phyloP scores from a whole-genome alignment of 2,888 invertebrate genomes.

The Abrostola triplasia region DNA sequence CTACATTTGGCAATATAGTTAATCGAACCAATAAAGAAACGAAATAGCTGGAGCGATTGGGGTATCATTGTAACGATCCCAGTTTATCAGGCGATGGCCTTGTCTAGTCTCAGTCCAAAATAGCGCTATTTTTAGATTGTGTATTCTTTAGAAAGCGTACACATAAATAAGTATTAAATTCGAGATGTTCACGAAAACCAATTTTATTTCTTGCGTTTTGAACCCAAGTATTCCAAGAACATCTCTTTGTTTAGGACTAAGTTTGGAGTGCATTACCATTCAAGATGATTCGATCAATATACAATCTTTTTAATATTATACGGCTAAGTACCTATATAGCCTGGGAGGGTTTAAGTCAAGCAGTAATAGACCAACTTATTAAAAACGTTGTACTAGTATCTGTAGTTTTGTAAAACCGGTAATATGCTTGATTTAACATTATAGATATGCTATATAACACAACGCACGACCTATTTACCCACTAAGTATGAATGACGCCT shows the following conservation, averaged over 20 bases:
- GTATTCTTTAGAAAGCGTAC: too few relatives aligned
- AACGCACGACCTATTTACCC: constrained; percentile 26
- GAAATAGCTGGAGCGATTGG: not conserved
- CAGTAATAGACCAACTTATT: too few relatives aligned
- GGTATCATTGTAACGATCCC: not conserved
- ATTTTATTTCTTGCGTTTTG: too few relatives aligned
- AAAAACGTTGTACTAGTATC: not conserved
- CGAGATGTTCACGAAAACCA: too few relatives aligned
- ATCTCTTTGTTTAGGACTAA: too few relatives aligned
- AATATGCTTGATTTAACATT: constrained; percentile 18
- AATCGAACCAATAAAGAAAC: constrained; percentile 5
- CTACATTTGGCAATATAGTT: constrained; percentile 2
- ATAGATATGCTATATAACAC: constrained; percentile 7
- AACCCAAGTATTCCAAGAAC: too few relatives aligned
- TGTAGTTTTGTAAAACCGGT: constrained; percentile 3
- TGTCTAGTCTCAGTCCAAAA: not conserved
- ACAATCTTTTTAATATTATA: too few relatives aligned
- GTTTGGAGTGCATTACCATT: too few relatives aligned
- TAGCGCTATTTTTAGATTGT: not conserved
- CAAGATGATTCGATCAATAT: too few relatives aligned
- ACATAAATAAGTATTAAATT: too few relatives aligned
- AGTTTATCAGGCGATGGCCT: not conserved
- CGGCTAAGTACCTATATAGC: too few relatives aligned
- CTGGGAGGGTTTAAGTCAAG: too few relatives aligned
- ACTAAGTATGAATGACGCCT: constrained; percentile 18